Evolutionary conservation across 2,888 invertebrate genomes (phyloP).

Genomic region (Pachydiplax longipennis): DNA sequence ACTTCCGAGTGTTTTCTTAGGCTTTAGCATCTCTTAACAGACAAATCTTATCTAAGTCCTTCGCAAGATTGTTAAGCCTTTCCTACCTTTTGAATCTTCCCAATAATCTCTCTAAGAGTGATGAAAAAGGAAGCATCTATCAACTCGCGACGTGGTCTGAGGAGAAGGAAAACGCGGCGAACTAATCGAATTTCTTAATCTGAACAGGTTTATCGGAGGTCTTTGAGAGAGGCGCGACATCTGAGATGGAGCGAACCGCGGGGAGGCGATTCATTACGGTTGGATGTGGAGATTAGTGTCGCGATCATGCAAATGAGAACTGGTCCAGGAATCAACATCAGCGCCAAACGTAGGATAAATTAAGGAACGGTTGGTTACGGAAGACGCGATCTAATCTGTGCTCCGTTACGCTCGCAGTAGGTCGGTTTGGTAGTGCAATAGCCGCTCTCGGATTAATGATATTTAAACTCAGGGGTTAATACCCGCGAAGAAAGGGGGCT

Average conservation of each 20-base stretch:
- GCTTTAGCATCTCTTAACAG: neutral
- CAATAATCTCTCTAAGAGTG: neutral
- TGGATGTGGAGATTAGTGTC: neutral
- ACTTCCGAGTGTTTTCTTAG: neutral
- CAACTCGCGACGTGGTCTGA: neutral
- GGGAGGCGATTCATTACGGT: neutral
- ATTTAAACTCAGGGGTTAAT: too few species aligned
- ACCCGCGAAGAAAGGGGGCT: too few species aligned
- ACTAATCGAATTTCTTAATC: neutral
- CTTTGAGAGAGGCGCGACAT: neutral
- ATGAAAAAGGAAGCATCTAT: neutral
- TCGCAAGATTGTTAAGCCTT: neutral
- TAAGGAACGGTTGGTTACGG: neutral
- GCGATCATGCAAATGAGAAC: neutral
- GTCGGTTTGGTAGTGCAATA: neutral
- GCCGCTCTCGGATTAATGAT: too few species aligned
- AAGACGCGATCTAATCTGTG: neutral
- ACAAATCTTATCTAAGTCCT: neutral
- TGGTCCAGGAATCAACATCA: neutral
- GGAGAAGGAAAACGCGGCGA: neutral
- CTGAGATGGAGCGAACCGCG: neutral
- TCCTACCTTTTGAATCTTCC: neutral
- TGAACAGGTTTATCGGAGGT: neutral
- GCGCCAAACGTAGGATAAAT: neutral
- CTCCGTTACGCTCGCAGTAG: neutral